These are phyloP conservation scores for Sesamia nonagrioides DNA, from an alignment of 1,140 invertebrate genomes.

Conservation along the genomic window DNA sequence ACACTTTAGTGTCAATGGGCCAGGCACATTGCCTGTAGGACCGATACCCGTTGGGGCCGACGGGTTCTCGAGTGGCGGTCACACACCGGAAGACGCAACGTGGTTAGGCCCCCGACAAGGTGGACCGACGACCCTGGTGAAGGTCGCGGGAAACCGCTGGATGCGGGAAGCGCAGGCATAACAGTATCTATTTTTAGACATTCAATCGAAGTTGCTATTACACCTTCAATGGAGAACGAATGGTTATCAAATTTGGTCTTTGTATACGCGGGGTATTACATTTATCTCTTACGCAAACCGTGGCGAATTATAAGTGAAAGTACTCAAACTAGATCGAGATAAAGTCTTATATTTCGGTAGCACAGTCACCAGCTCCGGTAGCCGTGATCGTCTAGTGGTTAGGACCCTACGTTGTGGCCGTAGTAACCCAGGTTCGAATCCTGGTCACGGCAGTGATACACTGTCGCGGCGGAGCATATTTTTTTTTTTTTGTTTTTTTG, in stretches of 20 bases:
- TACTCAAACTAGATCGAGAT: constrained; percentile 8
- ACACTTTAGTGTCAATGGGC: too few relatives aligned
- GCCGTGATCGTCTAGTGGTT: constrained; percentile 63
- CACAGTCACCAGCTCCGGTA: constrained; percentile 43
- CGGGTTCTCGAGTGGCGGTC: too few relatives aligned
- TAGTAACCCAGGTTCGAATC: constrained; percentile 78
- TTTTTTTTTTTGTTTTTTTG: too few relatives aligned
- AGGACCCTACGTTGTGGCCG: constrained; percentile 73
- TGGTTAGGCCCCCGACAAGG: too few relatives aligned
- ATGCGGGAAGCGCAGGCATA: too few relatives aligned
- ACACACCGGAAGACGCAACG: too few relatives aligned
- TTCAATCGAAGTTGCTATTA: background rate
- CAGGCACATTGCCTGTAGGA: too few relatives aligned
- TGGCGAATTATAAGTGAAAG: constrained; percentile 12
- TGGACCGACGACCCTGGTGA: too few relatives aligned
- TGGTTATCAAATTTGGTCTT: background rate
- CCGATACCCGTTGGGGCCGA: too few relatives aligned
- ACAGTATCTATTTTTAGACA: too few relatives aligned
- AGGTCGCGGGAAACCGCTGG: too few relatives aligned
- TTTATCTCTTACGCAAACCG: constrained; percentile 17
- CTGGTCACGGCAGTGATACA: constrained; percentile 65
- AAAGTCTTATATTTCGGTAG: background rate
- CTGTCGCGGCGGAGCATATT: constrained; percentile 15
- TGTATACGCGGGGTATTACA: background rate
- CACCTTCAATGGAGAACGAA: background rate